phyloP scores from a whole-genome alignment of 2,888 invertebrate genomes.

The Chaitophorus viminalis region DNA sequence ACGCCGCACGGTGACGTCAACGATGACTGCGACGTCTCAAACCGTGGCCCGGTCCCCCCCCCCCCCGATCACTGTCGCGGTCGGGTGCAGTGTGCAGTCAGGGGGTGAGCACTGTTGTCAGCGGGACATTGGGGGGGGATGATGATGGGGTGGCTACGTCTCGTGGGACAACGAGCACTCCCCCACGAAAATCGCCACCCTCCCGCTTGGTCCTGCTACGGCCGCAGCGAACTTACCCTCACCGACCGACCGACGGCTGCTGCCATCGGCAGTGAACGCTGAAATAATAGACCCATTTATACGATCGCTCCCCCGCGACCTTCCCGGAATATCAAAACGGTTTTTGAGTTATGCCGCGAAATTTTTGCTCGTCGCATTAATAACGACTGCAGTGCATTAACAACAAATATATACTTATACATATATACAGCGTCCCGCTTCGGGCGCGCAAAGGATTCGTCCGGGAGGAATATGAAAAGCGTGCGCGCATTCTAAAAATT shows the following conservation, averaged over 20 bases:
- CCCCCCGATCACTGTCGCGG: neutral
- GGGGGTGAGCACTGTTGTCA: neutral
- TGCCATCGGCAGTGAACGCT: constrained; percentile 59
- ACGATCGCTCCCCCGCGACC: constrained; percentile 42
- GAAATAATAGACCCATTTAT: constrained; percentile 53
- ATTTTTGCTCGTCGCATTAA: constrained; percentile 41
- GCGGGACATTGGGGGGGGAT: too few species aligned
- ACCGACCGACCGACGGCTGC: neutral
- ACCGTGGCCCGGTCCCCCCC: neutral
- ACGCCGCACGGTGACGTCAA: too few species aligned
- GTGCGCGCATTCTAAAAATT: constrained; percentile 6
- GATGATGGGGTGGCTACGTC: neutral
- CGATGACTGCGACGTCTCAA: neutral
- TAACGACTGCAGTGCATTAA: constrained; percentile 14
- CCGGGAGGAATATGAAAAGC: constrained; percentile 16
- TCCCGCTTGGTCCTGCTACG: neutral
- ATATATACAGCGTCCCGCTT: neutral
- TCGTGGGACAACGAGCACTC: neutral
- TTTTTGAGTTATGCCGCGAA: constrained; percentile 44
- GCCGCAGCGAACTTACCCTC: neutral
- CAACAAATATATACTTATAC: neutral
- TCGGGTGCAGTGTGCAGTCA: neutral
- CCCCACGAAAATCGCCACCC: neutral
- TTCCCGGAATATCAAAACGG: constrained; percentile 53
- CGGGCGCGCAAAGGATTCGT: neutral